These are phyloP conservation scores for Mythimna lalbum DNA, from an alignment of 2,888 invertebrate species.

Conservation along the genomic window DNA sequence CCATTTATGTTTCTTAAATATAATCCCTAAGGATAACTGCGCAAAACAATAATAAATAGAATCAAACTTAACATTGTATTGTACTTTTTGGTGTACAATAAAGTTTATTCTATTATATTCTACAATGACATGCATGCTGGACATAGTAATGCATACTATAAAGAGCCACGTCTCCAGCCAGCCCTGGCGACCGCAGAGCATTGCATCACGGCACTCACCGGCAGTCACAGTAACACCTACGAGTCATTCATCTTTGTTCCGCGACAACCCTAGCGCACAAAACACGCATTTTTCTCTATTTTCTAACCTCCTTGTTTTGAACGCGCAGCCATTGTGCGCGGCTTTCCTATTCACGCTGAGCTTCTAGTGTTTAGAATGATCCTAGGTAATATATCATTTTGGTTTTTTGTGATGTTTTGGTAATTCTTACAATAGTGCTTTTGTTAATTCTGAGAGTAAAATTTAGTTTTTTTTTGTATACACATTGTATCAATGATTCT, in stretches of 20 bases:
- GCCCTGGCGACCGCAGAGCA: conserved; percentile 55
- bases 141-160: not conserved
- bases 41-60: no score
- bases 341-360: conserved; percentile 12
- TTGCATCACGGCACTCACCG: conserved; percentile 55
- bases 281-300: conserved; percentile 30
- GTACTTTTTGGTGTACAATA: no score
- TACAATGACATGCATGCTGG: not conserved
- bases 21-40: no score
- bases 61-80: no score
- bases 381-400: conserved; percentile 11
- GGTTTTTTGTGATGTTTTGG: not conserved
- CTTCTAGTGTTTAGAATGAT: conserved; percentile 29
- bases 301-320: conserved; percentile 29
- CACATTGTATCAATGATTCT: not conserved
- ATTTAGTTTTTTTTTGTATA: not conserved
- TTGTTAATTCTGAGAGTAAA: not conserved
- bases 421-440: not conserved
- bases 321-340: conserved; percentile 26
- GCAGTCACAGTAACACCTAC: conserved; percentile 34
- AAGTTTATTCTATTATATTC: no score
- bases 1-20: no score
- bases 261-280: conserved; percentile 37
- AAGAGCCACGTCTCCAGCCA: not conserved
- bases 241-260: conserved; percentile 52